Base-by-base conservation (phyloP, 1,140 invertebrate species). In the Tribolium madens region DNA sequence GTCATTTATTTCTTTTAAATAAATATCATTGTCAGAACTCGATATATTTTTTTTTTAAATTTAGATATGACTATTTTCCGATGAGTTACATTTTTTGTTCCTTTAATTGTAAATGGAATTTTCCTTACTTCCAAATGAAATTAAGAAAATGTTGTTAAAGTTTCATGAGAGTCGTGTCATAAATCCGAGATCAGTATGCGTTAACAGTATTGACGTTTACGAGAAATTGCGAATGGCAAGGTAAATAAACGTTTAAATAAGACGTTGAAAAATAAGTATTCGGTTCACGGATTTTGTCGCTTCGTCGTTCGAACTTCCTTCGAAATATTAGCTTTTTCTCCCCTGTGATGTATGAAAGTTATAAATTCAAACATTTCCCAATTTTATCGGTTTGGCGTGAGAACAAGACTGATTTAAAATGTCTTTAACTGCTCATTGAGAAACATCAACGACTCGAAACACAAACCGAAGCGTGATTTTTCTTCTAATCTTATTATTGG, bases 161-260 rank as follows among this genome's bases (percentile, higher is more conserved):
- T 57, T 17, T 57, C 3, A 21, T 21, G 52, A 4, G 14, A 17
- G 6, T 57, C 13, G 18, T 33, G 57, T 64, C 57, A 64, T 64
- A 64, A 64, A 64, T 64, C 57, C 26, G 57, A 64, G 21, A 52
- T 72, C 70, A 72, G 70, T 72, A 72, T 72, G 70, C 70, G 70
- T 52, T 52, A 72, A 52, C 50, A 14, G 73, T 75, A 60, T 75
- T 60, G 52, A 64, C 52, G 42, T 75, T 75, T 60, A 64, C 73
- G 31, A 60, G 33, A 75, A 53, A 75, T 60, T 75, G 50, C 73
- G 57, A 68, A n/a, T 75, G 33, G 74, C 53, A 75, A 75, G 74
- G 74, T 75, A 75, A 75, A 75, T 75, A 75, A 75, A 75, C 57
- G 57, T 68, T 75, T 75, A 75, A 75, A 75, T 75, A 75, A 75